Conservation (phyloP, 2,797 vertebrate species). For the Holocentrus rufus region DNA sequence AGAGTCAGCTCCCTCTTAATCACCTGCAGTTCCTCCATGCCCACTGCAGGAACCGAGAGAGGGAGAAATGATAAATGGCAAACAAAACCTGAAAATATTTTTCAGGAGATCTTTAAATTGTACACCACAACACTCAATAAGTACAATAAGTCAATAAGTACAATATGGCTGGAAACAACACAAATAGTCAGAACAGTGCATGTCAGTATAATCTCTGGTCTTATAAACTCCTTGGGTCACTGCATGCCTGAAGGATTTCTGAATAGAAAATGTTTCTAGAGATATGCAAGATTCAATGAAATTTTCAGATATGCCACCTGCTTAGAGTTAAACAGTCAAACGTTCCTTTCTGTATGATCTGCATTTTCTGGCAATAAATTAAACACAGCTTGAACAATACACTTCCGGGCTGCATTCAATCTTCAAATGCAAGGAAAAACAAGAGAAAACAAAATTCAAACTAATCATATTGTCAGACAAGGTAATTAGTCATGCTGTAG, state of each 20-base stretch:
- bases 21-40: conserved; percentile 85
- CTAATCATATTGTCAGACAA: too few relatives aligned
- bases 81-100: conserved; percentile 21
- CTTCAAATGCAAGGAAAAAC: too few relatives aligned
- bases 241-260: not conserved
- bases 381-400: too few relatives aligned
- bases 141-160: not conserved
- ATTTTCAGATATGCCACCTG: too few relatives aligned
- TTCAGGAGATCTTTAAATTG: conserved; percentile 18
- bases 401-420: too few relatives aligned
- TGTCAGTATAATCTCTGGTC: not conserved
- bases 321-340: too few relatives aligned
- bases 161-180: not conserved
- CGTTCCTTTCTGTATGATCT: too few relatives aligned
- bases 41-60: conserved; percentile 72
- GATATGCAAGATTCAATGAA: too few relatives aligned
- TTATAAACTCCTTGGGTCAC: not conserved
- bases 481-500: too few relatives aligned
- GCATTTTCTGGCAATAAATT: too few relatives aligned
- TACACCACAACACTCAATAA: too few relatives aligned
- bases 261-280: not conserved
- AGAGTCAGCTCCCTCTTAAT: conserved; percentile 86
- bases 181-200: not conserved
- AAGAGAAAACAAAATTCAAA: too few relatives aligned
- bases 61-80: conserved; percentile 17